Conservation (phyloP, 2,797 vertebrate species). For the Botia kubotai region DNA sequence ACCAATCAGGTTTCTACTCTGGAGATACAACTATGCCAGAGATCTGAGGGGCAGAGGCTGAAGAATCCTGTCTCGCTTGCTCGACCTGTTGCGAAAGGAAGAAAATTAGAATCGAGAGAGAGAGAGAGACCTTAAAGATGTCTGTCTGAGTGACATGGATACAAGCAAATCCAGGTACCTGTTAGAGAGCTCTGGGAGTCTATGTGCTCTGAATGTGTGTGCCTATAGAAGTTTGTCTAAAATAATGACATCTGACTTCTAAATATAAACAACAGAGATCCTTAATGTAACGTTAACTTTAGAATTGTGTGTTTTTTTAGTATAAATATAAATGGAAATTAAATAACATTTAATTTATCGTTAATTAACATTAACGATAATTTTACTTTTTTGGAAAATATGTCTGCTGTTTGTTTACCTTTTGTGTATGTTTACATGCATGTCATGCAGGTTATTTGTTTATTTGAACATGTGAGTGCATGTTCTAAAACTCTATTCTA, state of each 20-base stretch:
- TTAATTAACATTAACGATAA: too few species aligned
- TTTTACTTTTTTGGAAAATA: background rate
- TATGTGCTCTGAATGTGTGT: background rate
- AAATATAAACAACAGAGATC: background rate
- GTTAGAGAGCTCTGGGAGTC: background rate
- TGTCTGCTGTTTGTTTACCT: background rate
- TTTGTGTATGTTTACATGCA: background rate
- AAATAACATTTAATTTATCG: too few species aligned
- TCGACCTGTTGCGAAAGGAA: slow-evolving; percentile 53
- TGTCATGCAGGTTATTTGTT: background rate
- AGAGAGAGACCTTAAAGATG: slow-evolving; percentile 71
- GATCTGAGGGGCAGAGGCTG: slow-evolving; percentile 15
- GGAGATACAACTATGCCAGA: slow-evolving; percentile 33
- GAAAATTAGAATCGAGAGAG: slow-evolving; percentile 52
- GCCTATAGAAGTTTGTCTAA: background rate
- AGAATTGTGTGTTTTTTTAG: background rate
- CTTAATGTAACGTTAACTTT: background rate
- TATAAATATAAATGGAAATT: background rate
- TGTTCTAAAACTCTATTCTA: background rate
- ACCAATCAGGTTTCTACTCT: slow-evolving; percentile 26
- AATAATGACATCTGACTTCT: background rate
- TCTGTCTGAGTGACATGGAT: slow-evolving; percentile 74
- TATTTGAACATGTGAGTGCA: background rate
- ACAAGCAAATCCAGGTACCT: slow-evolving; percentile 71
- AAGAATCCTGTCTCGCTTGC: slow-evolving; percentile 55